phyloP scores from a whole-genome alignment of 2,888 invertebrate species.

The Pheosia tremula region DNA sequence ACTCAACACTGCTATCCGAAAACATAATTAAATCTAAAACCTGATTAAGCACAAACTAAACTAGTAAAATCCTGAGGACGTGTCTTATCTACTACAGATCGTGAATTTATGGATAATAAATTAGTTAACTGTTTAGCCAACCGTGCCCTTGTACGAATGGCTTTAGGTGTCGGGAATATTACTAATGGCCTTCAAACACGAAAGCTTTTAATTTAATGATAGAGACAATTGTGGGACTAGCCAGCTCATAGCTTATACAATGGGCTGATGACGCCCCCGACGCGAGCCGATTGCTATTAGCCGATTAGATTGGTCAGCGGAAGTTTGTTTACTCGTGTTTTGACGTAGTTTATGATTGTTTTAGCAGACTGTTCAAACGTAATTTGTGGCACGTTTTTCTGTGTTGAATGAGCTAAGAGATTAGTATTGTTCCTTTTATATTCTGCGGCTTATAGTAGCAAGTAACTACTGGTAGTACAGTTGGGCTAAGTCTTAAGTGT shows the following conservation, averaged over 20 bases:
- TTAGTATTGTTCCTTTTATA: too few relatives aligned
- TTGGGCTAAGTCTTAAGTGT: too few relatives aligned
- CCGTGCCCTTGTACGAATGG: slow-evolving; percentile 56
- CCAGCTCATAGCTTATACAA: slow-evolving; percentile 29
- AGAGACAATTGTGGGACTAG: slow-evolving; percentile 50
- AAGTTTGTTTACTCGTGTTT: slow-evolving; percentile 32
- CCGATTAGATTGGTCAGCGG: slow-evolving; percentile 49
- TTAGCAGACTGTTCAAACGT: slow-evolving; percentile 2
- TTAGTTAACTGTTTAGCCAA: slow-evolving; percentile 64
- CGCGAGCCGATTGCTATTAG: slow-evolving; percentile 43
- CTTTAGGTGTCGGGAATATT: slow-evolving; percentile 63
- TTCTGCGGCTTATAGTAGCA: too few relatives aligned
- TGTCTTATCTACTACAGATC: slow-evolving; percentile 71
- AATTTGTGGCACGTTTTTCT: neutral
- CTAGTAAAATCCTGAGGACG: slow-evolving; percentile 59
- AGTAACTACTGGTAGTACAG: too few relatives aligned
- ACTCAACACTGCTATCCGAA: neutral
- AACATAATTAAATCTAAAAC: slow-evolving; percentile 34
- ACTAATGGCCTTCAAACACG: slow-evolving; percentile 69
- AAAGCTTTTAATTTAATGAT: slow-evolving; percentile 75
- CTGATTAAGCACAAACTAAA: slow-evolving; percentile 46
- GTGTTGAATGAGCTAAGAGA: neutral
- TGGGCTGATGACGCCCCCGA: slow-evolving; percentile 30
- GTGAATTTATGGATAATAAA: slow-evolving; percentile 69
- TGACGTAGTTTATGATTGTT: slow-evolving; percentile 23